Conservation (phyloP, 1,140 invertebrate species). For the Drosophila dunni region DNA sequence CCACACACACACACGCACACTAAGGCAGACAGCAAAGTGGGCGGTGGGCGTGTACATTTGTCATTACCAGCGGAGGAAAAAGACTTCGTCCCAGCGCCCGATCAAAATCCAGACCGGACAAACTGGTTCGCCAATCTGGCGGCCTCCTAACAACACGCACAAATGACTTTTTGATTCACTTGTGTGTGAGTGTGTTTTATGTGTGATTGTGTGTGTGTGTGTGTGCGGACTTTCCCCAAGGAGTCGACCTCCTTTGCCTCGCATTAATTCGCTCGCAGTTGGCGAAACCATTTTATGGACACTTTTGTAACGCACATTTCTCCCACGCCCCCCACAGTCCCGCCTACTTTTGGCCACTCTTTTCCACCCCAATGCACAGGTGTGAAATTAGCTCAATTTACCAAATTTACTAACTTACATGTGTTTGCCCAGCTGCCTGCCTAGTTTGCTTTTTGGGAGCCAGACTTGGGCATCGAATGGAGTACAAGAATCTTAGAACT, state of each 20-base stretch:
- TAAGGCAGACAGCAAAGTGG: constrained; percentile 36
- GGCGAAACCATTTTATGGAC: constrained; percentile 68
- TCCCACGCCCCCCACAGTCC: not conserved
- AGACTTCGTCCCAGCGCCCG: not conserved
- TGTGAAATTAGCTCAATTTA: constrained; percentile 74
- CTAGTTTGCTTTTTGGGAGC: not conserved
- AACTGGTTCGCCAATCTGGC: constrained; percentile 55
- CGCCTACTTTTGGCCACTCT: not conserved
- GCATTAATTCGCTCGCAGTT: constrained; percentile 64
- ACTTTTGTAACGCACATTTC: constrained; percentile 59
- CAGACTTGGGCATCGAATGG: not conserved
- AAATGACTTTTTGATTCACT: constrained; percentile 82
- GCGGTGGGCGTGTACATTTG: constrained; percentile 71
- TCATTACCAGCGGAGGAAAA: constrained; percentile 57
- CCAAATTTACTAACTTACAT: not conserved
- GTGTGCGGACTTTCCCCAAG: constrained; percentile 59
- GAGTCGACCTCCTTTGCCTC: constrained; percentile 29
- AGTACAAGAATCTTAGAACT: not conserved
- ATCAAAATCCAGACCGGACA: constrained; percentile 35
- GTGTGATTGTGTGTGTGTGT: constrained; percentile 10
- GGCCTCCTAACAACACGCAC: constrained; percentile 36
- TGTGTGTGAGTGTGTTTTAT: constrained; percentile 1
- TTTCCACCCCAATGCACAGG: constrained; percentile 39
- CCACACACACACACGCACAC: constrained; percentile 28
- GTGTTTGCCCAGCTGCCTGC: not conserved